These are phyloP conservation scores for Zosterops pallidus DNA, from an alignment of 2,113 vertebrate genomes.

Conservation along the genomic window DNA sequence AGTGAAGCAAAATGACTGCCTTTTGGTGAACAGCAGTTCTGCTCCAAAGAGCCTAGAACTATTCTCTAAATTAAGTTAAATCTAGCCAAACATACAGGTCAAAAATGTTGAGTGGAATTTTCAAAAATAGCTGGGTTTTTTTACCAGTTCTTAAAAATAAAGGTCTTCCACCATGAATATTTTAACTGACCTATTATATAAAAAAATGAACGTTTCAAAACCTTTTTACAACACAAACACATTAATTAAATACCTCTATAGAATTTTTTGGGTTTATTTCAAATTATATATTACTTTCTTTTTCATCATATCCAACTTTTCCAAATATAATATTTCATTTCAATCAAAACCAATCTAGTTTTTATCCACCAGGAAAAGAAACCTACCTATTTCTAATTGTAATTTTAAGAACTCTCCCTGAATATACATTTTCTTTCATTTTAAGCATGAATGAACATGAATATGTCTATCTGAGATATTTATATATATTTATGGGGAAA, in stretches of 20 bases:
- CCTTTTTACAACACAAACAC: neutral
- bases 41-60: neutral
- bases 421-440: neutral
- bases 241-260: neutral
- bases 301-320: neutral
- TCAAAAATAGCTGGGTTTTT: neutral
- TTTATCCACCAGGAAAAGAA: neutral
- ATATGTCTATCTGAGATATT: neutral
- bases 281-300: neutral
- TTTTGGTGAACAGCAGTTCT: neutral
- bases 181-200: neutral
- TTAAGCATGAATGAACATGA: neutral
- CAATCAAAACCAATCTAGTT: neutral
- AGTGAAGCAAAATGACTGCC: neutral
- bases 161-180: neutral
- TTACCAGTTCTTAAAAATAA: neutral
- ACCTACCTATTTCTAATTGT: neutral
- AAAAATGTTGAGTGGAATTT: neutral
- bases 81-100: neutral
- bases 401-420: neutral
- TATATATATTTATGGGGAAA: neutral
- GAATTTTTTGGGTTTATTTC: neutral
- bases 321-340: neutral
- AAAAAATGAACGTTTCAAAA: neutral
- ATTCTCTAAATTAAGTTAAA: neutral